phyloP scores from a whole-genome alignment of 2,797 vertebrate genomes.

The Myiotriccus ornatus region DNA sequence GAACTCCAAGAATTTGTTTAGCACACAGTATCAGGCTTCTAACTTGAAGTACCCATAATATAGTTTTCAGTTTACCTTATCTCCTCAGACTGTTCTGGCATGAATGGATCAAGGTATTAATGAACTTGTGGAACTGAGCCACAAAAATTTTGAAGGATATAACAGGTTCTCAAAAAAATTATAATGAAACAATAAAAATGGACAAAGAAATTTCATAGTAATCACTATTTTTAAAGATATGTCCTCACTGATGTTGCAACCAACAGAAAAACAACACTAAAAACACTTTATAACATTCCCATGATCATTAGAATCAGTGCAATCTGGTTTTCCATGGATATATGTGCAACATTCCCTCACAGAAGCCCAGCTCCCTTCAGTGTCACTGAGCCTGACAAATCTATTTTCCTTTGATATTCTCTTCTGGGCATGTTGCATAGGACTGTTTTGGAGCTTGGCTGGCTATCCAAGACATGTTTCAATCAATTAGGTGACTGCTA shows the following conservation, averaged over 20 bases:
- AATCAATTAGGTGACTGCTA: background rate
- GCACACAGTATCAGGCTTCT: background rate
- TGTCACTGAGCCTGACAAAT: background rate
- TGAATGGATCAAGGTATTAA: background rate
- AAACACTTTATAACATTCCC: background rate
- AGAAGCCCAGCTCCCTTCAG: background rate
- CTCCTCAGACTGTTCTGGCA: background rate
- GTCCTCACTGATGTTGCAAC: background rate
- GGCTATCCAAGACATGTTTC: fast-evolving
- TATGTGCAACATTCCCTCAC: background rate
- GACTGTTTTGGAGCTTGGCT: background rate
- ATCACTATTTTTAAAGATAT: background rate
- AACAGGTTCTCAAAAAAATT: background rate
- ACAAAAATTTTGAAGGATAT: background rate
- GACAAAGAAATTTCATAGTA: background rate
- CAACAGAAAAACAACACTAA: background rate
- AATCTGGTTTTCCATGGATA: background rate
- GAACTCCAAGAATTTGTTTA: background rate
- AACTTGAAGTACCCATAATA: background rate
- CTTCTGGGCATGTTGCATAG: background rate
- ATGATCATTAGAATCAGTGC: background rate
- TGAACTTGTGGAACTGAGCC: background rate
- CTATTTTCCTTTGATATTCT: background rate
- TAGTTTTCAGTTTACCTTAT: background rate
- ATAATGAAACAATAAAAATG: background rate